phyloP scores from a whole-genome alignment of 1,140 invertebrate genomes.

The Drosophila teissieri region DNA sequence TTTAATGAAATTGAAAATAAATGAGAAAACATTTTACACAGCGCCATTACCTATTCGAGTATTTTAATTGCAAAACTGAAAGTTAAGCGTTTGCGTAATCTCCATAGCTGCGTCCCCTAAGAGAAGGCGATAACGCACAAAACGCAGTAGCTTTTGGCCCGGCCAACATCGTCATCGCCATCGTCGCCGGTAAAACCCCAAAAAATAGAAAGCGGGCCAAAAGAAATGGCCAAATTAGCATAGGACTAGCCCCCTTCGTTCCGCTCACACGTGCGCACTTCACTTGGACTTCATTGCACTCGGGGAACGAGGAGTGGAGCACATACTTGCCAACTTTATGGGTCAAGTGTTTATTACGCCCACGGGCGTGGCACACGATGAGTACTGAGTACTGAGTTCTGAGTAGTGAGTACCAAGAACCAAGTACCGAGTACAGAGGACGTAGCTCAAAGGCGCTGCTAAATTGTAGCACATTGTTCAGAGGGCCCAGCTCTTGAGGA shows the following conservation, averaged over 20 bases:
- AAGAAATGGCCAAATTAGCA: slow-evolving; percentile 80
- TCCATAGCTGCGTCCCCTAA: slow-evolving; percentile 14
- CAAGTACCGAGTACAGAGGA: background rate
- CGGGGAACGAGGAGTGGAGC: slow-evolving; percentile 58
- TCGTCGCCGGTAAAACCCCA: slow-evolving; percentile 1
- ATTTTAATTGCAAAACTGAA: slow-evolving; percentile 73
- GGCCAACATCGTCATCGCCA: slow-evolving; percentile 13
- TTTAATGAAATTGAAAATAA: slow-evolving; percentile 83
- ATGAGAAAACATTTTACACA: slow-evolving; percentile 78
- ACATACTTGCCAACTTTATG: slow-evolving; percentile 74
- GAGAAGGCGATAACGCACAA: background rate
- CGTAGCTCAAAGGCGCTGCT: slow-evolving; percentile 55
- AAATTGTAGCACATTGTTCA: slow-evolving; percentile 79
- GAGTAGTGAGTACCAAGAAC: background rate
- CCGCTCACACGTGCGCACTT: slow-evolving; percentile 69
- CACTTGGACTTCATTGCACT: slow-evolving; percentile 81
- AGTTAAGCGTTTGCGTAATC: slow-evolving; percentile 64
- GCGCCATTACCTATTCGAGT: slow-evolving; percentile 37
- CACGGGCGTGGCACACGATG: slow-evolving; percentile 61
- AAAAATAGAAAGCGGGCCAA: slow-evolving; percentile 15
- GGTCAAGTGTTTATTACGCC: slow-evolving; percentile 82
- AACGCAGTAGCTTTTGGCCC: background rate
- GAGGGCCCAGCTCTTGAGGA: slow-evolving; percentile 36
- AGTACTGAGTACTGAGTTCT: background rate
- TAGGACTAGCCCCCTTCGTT: slow-evolving; percentile 14